Evolutionary conservation across 2,797 vertebrate species (phyloP).

Genomic region (Sebastes steindachneri): DNA sequence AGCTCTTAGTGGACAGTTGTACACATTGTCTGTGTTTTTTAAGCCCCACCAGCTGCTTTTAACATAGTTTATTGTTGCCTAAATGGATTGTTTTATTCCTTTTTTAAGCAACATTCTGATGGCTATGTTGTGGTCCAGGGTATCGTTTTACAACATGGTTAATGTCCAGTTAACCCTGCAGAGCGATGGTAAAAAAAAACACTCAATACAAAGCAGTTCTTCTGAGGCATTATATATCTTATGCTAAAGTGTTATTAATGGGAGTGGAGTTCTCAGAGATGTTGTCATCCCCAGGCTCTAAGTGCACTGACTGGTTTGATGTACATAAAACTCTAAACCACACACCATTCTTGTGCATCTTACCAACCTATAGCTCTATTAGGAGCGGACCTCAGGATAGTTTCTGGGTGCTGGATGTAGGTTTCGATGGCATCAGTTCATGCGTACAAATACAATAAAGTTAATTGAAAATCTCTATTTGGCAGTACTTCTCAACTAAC

Average conservation of each 20-base stretch:
- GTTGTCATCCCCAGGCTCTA: not conserved
- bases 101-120: not conserved
- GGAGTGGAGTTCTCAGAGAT: not conserved
- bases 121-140: not conserved
- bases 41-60: not conserved
- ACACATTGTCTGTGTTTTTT: not conserved
- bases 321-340: not conserved
- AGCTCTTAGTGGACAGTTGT: not conserved
- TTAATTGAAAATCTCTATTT: not conserved
- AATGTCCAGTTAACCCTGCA: not conserved
- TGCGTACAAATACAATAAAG: not conserved
- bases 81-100: not conserved
- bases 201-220: not conserved
- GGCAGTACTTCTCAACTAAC: not conserved
- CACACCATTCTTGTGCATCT: not conserved
- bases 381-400: not conserved
- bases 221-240: not conserved
- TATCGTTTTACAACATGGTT: not conserved
- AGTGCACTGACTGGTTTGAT: slow-evolving; percentile 7
- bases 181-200: not conserved
- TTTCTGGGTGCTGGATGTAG: not conserved
- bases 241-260: not conserved
- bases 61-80: not conserved
- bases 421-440: not conserved
- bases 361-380: not conserved